These are phyloP conservation scores for Tapirus terrestris DNA, from an alignment of 2,113 vertebrate species.

Conservation along the genomic window DNA sequence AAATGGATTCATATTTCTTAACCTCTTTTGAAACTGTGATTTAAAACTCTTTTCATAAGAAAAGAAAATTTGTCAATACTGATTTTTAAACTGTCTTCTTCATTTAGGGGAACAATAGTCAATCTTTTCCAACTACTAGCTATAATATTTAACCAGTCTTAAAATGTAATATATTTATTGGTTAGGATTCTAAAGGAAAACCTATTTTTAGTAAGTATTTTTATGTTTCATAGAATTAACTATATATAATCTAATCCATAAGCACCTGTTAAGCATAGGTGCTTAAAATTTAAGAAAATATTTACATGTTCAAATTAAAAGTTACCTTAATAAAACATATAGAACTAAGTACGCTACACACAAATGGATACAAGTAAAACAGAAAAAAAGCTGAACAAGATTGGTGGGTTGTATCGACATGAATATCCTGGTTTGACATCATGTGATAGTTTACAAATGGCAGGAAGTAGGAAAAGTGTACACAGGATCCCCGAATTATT, in stretches of 20 bases:
- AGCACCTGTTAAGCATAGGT: not conserved
- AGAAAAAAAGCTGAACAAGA: not conserved
- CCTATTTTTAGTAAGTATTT: constrained; percentile 1
- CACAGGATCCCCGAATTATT: not conserved
- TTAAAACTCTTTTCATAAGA: constrained; percentile 77
- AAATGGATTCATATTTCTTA: constrained; percentile 81
- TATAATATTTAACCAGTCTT: constrained; percentile 31
- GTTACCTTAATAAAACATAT: not conserved
- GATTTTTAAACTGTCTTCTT: constrained; percentile 5
- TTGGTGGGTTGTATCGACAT: not conserved
- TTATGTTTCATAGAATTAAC: not conserved
- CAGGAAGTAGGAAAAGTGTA: not conserved
- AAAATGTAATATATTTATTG: constrained; percentile 48
- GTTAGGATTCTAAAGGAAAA: not conserved
- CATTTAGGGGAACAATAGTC: not conserved
- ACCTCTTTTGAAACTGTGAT: constrained; percentile 84
- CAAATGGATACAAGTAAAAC: not conserved
- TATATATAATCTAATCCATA: not conserved
- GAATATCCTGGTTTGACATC: not conserved
- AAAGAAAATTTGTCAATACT: constrained; percentile 40
- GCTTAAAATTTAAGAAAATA: constrained; percentile 26
- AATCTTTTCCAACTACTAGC: constrained; percentile 41
- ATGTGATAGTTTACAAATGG: not conserved
- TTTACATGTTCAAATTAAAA: not conserved
- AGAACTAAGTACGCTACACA: not conserved